Percentiles rank a stretch among this genome's conserved stretches.
Conservation (phyloP, 1,140 invertebrate genomes). For the Lepidostoma basale region DNA sequence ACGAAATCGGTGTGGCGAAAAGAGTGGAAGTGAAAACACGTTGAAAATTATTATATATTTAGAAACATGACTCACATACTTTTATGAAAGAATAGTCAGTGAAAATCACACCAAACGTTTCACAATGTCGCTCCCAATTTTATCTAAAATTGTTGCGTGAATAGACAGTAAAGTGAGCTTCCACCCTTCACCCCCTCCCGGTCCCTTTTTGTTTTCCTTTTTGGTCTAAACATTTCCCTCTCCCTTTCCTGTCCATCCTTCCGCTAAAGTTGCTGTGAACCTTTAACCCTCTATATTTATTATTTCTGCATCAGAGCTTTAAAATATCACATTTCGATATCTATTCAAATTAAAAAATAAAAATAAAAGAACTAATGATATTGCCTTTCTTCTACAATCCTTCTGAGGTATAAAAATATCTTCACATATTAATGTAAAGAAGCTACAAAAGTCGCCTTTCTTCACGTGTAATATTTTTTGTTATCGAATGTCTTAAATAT, state of each 20-base stretch:
- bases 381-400: no score
- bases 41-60: no score
- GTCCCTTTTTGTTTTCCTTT: slow-evolving; percentile 20
- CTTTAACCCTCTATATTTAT: slow-evolving; percentile 10
- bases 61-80: not conserved
- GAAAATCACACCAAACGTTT: not conserved
- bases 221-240: not conserved
- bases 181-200: not conserved
- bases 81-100: not conserved
- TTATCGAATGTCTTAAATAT: no score
- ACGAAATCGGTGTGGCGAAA: no score
- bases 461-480: no score
- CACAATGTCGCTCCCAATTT: not conserved
- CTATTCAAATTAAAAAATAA: no score
- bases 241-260: slow-evolving; percentile 15
- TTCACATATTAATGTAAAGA: no score
- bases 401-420: no score
- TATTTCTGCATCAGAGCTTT: not conserved
- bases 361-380: no score
- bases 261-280: slow-evolving; percentile 2
- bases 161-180: not conserved
- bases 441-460: no score
- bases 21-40: no score
- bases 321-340: not conserved
- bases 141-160: not conserved